These are phyloP conservation scores for Lophius piscatorius DNA, from an alignment of 2,113 vertebrate species.

Conservation along the genomic window DNA sequence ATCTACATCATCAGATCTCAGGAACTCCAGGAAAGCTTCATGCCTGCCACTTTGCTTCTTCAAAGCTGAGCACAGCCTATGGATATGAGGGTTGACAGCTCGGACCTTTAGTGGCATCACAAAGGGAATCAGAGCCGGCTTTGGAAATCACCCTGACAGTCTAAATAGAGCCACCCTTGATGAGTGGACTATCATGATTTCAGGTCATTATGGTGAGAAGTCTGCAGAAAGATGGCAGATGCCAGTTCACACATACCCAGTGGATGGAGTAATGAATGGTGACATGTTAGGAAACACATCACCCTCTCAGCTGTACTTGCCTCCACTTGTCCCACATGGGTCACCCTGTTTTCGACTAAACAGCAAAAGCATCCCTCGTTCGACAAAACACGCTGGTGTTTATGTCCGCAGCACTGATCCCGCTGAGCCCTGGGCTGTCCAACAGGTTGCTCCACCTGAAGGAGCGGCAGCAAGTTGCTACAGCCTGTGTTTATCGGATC, in stretches of 20 bases:
- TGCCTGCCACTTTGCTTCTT: constrained; percentile 60
- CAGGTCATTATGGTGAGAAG: neutral
- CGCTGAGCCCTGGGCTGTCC: constrained; percentile 35
- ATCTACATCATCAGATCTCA: constrained; percentile 13
- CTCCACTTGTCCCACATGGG: constrained; percentile 1
- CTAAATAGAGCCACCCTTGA: constrained; percentile 27
- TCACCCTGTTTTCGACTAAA: constrained; percentile 26
- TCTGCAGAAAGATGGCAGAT: neutral
- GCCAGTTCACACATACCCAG: neutral
- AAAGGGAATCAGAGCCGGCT: constrained; percentile 64
- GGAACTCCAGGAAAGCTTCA: constrained; percentile 48
- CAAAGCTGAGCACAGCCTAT: constrained; percentile 41
- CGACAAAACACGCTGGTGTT: constrained; percentile 15
- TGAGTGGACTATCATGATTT: constrained; percentile 25
- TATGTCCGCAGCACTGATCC: constrained; percentile 33
- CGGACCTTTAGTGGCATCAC: constrained; percentile 43
- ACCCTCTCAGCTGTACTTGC: constrained; percentile 4
- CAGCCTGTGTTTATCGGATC: constrained; percentile 2
- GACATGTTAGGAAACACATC: constrained; percentile 41
- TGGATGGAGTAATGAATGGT: constrained; percentile 10
- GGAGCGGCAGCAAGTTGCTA: neutral
- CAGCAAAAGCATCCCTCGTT: constrained; percentile 1
- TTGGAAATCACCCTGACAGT: constrained; percentile 64
- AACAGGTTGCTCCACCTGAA: constrained; percentile 55
- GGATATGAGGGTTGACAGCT: constrained; percentile 49